phyloP scores from a whole-genome alignment of 2,113 vertebrate genomes.

The Ochotona curzoniae region DNA sequence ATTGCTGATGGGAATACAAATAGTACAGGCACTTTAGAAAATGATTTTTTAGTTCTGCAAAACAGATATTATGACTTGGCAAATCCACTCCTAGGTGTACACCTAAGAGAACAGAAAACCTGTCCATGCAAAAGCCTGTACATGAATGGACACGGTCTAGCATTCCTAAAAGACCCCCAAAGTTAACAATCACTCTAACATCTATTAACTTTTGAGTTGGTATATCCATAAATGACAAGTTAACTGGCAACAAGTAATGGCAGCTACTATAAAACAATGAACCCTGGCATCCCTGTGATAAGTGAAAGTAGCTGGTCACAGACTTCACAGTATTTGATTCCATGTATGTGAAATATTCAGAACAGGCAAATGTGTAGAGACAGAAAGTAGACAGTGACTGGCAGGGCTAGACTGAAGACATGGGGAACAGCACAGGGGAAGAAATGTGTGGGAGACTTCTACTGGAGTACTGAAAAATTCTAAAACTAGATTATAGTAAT shows the following conservation, averaged over 20 bases:
- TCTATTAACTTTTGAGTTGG: not conserved
- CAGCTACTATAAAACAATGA: not conserved
- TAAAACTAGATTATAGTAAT: not conserved
- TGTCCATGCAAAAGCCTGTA: not conserved
- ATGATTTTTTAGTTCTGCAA: not conserved
- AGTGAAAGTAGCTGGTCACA: not conserved
- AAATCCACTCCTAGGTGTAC: not conserved
- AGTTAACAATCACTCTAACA: not conserved
- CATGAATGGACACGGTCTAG: not conserved
- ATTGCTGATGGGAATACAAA: not conserved
- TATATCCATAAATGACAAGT: not conserved
- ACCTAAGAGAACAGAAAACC: not conserved
- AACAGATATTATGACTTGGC: not conserved
- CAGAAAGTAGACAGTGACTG: not conserved
- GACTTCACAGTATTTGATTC: not conserved
- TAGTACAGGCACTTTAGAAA: not conserved
- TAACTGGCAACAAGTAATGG: not conserved
- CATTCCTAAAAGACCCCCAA: not conserved
- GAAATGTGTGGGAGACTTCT: not conserved
- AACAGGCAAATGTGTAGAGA: not conserved
- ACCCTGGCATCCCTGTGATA: not conserved
- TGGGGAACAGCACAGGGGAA: not conserved
- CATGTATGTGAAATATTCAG: not conserved
- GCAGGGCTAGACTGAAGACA: not conserved
- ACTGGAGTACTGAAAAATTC: not conserved